Conservation (phyloP, 2,888 invertebrate species). For the Orthosia gracilis region DNA sequence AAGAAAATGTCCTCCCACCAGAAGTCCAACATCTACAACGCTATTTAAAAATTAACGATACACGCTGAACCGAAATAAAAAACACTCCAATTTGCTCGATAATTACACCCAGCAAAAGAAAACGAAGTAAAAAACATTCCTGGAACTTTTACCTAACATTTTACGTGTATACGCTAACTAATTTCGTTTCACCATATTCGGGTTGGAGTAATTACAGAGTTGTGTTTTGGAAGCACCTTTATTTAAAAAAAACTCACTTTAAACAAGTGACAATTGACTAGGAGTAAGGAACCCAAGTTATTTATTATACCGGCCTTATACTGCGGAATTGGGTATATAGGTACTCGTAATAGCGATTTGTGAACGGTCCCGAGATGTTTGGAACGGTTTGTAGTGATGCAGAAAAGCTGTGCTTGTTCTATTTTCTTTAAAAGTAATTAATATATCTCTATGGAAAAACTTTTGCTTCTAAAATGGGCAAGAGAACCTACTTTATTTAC, state of each 20-base stretch:
- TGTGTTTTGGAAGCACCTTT: slow-evolving; percentile 52
- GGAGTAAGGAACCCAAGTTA: slow-evolving; percentile 69
- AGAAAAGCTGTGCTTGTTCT: neutral
- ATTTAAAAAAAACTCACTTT: slow-evolving; percentile 62
- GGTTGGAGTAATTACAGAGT: slow-evolving; percentile 62
- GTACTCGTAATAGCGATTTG: slow-evolving; percentile 25
- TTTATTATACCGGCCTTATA: slow-evolving; percentile 58
- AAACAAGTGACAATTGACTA: slow-evolving; percentile 77
- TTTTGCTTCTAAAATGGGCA: neutral
- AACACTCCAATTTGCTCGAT: too few species aligned
- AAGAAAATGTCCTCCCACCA: too few species aligned
- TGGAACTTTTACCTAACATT: slow-evolving; percentile 40
- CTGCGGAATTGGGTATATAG: neutral
- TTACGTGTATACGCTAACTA: slow-evolving; percentile 46
- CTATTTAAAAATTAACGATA: slow-evolving; percentile 11
- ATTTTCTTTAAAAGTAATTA: slow-evolving; percentile 9
- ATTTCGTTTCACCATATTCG: slow-evolving; percentile 47
- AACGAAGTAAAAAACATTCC: slow-evolving; percentile 24
- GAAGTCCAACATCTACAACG: neutral
- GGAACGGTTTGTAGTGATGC: neutral
- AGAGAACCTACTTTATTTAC: neutral
- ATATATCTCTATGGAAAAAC: neutral
- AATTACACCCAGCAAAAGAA: neutral
- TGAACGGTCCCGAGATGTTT: slow-evolving; percentile 9
- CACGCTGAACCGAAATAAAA: too few species aligned